Conservation (phyloP, 1,140 invertebrate species). For the Cyrtorhinus lividipennis region DNA sequence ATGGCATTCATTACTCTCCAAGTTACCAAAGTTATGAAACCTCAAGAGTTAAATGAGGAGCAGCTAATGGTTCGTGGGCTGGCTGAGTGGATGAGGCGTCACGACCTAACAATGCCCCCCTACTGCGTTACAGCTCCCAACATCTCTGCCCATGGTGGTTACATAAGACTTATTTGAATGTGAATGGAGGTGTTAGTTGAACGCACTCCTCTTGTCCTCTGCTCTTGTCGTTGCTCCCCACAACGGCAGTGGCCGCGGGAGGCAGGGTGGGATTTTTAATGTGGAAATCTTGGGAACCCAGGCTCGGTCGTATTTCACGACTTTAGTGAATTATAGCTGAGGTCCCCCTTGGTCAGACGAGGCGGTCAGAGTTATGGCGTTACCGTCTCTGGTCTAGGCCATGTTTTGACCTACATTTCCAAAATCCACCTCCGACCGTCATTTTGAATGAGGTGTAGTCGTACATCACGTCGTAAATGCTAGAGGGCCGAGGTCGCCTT, state of each 20-base stretch:
- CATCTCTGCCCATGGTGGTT: not conserved
- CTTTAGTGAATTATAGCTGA: not conserved
- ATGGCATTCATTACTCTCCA: not conserved
- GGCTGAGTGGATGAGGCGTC: not conserved
- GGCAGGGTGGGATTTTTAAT: not conserved
- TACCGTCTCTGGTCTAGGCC: not conserved
- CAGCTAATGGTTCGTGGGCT: not conserved
- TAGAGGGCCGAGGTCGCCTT: not conserved
- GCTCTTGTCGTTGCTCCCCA: not conserved
- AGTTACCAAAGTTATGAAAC: not conserved
- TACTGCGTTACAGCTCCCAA: not conserved
- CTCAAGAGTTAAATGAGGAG: not conserved
- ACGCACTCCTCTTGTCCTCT: not conserved
- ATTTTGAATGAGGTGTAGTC: not conserved
- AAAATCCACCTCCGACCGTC: not conserved
- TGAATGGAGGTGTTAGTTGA: not conserved
- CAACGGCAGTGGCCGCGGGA: not conserved
- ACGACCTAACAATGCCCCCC: not conserved
- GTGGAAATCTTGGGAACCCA: not conserved
- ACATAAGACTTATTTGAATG: not conserved
- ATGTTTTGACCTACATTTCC: not conserved
- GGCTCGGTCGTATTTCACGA: not conserved
- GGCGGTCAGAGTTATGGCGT: not conserved
- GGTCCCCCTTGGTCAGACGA: not conserved
- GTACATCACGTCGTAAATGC: not conserved